Evolutionary conservation across 2,888 invertebrate genomes (phyloP), one percentile per base, ranked within the genome.

Genomic region (Pseudeuparius sepicola): DNA sequence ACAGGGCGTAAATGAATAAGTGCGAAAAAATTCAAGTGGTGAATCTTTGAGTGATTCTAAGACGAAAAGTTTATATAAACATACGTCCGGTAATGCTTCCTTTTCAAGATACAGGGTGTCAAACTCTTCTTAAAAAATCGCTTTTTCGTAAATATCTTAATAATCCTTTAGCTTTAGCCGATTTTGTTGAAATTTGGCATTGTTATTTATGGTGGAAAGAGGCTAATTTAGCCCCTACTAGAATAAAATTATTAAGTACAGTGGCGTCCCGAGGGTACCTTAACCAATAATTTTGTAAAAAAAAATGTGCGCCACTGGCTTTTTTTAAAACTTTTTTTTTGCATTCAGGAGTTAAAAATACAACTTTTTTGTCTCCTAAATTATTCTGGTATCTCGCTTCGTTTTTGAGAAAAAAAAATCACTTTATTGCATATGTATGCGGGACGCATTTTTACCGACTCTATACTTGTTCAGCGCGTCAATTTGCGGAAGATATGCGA

Each of bases 261-360:
- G 20, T 20, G 20, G 20, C 20, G 20, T 20, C 20, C 20, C 20
- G 20, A n/a, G 20, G 20, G n/a, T n/a, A 20, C 7, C n/a, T 6
- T 20, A 6, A 20, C 20, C 7, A 20, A 20, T 20, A 20, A 20
- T 7, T 7, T 7, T 20, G 20, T 6, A 6, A 20, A 20, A n/a
- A 20, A 20, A 20, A 20, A 20, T 20, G 20, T 20, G n/a, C n/a
- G 20, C 20, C n/a, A 20, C 20, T 20, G 20, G n/a, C 20, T 20
- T 20, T 20, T 20, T 20, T 20, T 20, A n/a, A 7, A 20, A 7
- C 6, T 20, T 20, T 20, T 20, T 20, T 20, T 20, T 20, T 7
- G 20, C 6, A 20, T 7, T 6, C n/a, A n/a, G 6, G 7, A 20
- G 20, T 20, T 20, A 6, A 20, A 20, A 20, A 20, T 20, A 20